These are phyloP conservation scores for Heteractis magnifica DNA, from an alignment of 92 coral and sea anemone genomes.

Conservation along the genomic window DNA sequence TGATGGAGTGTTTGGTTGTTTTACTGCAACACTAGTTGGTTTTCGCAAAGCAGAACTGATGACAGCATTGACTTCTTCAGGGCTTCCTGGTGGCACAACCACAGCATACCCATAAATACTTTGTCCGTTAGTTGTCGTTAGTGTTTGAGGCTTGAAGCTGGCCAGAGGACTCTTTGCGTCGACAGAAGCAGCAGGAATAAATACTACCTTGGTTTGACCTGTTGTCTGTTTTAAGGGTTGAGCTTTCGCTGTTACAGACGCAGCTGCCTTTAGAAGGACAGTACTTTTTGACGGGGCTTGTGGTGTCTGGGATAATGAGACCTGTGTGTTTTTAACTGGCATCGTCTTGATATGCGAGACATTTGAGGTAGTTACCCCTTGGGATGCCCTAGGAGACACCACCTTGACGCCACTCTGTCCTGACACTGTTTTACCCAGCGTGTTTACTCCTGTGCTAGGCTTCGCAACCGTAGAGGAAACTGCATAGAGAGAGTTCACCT, in stretches of 20 bases:
- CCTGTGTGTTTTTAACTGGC: background rate
- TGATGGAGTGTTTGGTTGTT: background rate
- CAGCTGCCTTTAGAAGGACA: constrained; percentile 5
- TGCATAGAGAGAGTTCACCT: background rate
- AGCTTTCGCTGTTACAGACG: background rate
- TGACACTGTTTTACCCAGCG: background rate
- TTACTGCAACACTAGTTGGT: background rate
- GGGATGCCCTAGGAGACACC: background rate
- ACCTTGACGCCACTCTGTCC: background rate
- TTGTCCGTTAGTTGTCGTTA: constrained; percentile 27
- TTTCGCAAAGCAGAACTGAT: constrained; percentile 25
- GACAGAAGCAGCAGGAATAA: constrained; percentile 44
- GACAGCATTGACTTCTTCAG: constrained; percentile 24
- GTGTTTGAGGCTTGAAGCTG: constrained; percentile 26
- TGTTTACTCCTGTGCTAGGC: background rate
- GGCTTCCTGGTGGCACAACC: constrained; percentile 37
- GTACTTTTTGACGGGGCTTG: background rate
- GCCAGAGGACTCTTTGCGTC: constrained; percentile 44
- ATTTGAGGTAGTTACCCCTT: background rate
- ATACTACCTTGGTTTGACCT: constrained; percentile 29
- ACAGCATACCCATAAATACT: constrained; percentile 41
- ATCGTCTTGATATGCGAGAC: background rate
- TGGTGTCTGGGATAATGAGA: background rate
- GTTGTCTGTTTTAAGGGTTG: constrained; percentile 11
- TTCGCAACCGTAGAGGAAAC: background rate